Percentiles rank a stretch among this genome's conserved stretches.
phyloP scores from a whole-genome alignment of 2,113 vertebrate genomes.

The Calidris pygmaea region DNA sequence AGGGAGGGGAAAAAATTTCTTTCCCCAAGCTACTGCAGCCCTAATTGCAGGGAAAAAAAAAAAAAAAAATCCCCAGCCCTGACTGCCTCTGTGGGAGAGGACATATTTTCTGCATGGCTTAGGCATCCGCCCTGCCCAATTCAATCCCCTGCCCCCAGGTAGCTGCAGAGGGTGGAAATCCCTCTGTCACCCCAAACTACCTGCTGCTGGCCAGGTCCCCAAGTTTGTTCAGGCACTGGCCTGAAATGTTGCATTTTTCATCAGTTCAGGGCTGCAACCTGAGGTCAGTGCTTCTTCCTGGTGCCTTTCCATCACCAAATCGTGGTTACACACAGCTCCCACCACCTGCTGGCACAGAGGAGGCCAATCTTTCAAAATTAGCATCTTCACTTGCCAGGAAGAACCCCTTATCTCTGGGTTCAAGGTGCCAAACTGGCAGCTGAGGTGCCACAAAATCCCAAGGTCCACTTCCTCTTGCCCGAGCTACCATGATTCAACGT shows the following conservation, averaged over 20 bases:
- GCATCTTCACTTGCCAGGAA: not conserved
- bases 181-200: not conserved
- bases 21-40: too few species aligned
- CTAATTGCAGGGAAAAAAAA: not conserved
- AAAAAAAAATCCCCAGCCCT: not conserved
- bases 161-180: not conserved
- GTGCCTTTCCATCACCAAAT: not conserved
- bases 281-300: not conserved
- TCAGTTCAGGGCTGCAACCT: not conserved
- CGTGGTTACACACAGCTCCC: accelerated
- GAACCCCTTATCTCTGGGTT: not conserved
- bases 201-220: not conserved
- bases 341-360: not conserved
- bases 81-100: not conserved
- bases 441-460: not conserved
- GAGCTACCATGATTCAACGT: not conserved
- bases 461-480: not conserved
- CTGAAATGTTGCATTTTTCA: not conserved
- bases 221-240: not conserved
- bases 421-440: not conserved
- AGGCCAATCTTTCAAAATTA: not conserved
- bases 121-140: not conserved
- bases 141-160: not conserved
- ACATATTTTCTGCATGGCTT: not conserved
- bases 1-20: not conserved